phyloP scores from a whole-genome alignment of 2,888 invertebrate genomes.

The Pycnomerus fuliginosus region DNA sequence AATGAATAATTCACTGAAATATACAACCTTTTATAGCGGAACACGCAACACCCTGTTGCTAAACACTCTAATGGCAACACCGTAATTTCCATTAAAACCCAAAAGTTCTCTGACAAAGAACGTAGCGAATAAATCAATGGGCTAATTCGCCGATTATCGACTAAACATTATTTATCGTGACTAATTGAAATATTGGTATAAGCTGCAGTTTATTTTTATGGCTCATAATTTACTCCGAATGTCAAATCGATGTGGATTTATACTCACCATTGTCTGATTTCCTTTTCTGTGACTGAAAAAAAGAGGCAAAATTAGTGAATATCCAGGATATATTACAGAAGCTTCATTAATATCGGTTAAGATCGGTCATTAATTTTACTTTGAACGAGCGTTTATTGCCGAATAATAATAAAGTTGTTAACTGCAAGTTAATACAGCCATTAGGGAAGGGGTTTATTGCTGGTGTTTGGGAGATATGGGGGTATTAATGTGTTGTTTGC shows the following conservation, averaged over 20 bases:
- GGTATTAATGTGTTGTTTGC: no score
- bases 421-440: slow-evolving; percentile 60
- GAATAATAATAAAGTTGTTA: slow-evolving; percentile 38
- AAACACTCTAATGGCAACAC: slow-evolving; percentile 1
- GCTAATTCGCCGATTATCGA: not conserved
- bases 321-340: no score
- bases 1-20: not conserved
- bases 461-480: no score
- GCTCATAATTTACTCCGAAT: not conserved
- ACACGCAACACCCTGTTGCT: slow-evolving; percentile 15
- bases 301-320: no score
- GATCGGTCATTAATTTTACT: not conserved
- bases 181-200: not conserved
- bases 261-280: slow-evolving; percentile 84
- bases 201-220: not conserved
- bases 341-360: slow-evolving; percentile 33
- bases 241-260: not conserved
- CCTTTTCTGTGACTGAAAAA: slow-evolving; percentile 85
- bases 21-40: not conserved
- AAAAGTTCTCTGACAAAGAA: not conserved
- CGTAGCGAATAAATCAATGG: not conserved
- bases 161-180: not conserved
- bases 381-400: slow-evolving; percentile 74
- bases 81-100: not conserved
- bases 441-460: no score